Conservation (phyloP, 2,888 invertebrate species). For the Cosmorhoe ocellata region DNA sequence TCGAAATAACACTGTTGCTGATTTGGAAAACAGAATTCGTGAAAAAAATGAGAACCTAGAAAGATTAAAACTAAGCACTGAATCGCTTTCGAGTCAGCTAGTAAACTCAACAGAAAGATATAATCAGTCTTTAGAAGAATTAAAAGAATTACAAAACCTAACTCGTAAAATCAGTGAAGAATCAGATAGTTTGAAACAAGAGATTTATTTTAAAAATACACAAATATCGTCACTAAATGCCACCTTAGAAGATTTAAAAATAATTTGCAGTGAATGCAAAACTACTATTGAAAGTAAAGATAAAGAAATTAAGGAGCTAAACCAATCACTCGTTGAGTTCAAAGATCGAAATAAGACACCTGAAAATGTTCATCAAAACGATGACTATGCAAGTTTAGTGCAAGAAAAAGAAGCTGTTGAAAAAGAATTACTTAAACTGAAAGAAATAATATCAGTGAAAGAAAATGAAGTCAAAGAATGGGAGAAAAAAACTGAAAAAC, state of each 20-base stretch:
- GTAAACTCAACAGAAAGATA: conserved; percentile 36
- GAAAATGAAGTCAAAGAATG: conserved; percentile 50
- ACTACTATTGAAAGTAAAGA: conserved; percentile 51
- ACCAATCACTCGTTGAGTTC: conserved; percentile 59
- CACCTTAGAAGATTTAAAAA: conserved; percentile 39
- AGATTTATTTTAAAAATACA: conserved; percentile 50
- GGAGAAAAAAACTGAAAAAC: conserved; percentile 43
- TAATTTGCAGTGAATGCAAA: conserved; percentile 39
- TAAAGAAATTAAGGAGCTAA: conserved; percentile 67
- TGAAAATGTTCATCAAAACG: conserved; percentile 52
- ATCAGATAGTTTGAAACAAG: conserved; percentile 50
- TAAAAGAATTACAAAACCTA: conserved; percentile 49
- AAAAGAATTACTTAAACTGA: conserved; percentile 47
- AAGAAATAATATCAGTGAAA: conserved; percentile 45
- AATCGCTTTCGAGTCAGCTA: conserved; percentile 38
- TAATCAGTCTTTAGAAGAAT: conserved; percentile 50
- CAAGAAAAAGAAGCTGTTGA: conserved; percentile 59
- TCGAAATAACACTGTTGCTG: conserved; percentile 46
- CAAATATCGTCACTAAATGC: conserved; percentile 49
- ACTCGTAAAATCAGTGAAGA: conserved; percentile 58
- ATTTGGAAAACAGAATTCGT: conserved; percentile 48
- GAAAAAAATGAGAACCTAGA: conserved; percentile 60
- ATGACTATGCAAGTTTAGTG: conserved; percentile 54
- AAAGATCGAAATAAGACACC: conserved; percentile 56
- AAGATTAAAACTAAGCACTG: conserved; percentile 46